Base-by-base conservation (phyloP, 2,797 vertebrate genomes). In the Leuciscus waleckii region DNA sequence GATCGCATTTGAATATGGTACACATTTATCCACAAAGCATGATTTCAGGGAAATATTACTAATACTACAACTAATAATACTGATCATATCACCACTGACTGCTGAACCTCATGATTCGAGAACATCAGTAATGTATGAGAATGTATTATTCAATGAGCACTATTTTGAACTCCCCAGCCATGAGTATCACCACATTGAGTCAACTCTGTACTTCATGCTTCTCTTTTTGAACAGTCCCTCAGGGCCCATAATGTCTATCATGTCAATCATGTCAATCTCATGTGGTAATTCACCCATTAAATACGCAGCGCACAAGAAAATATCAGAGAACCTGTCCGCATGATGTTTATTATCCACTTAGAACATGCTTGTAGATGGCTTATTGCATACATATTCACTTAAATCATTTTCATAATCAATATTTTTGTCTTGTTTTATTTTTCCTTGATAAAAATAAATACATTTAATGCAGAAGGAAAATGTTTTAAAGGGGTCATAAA, bases 1-100 rank as follows among this genome's bases (percentile, higher is more conserved):
- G 58, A 37, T 75, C 4, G 19, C 46, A 58, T 83, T 43, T 58
- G 65, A 82, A 85, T 29, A 73, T 68, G 73, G n/a, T 56, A 41
- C 32, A 77, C 32, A 46, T 39, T 76, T 68, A 67, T 46, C 61
- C 23, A 39, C 14, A 43, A 65, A 88, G 88, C 91, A 87, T 90
- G 87, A 92, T 92, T 90, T 88, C 81, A 49, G 75, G 37, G 77
- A 71, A 73, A 79, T 78, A 58, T 10, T 70, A 69, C 32, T 69
- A 43, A 84, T 43, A 32, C 65, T 70, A 32, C 9, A 16, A 67
- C 29, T 61, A 43, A 70, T 77, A 79, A 70, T 51, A 79, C 70
- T 63, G 39, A 65, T 71, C 41, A 65, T 61, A 65, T 46, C 78
- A 80, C 4, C 23, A 10, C 5, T 58, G 13, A 10, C 37, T 74